These are phyloP conservation scores for Turritopsis rubra DNA, from an alignment of 30 jellyfish, hydroid and myxozoan genomes.

Conservation along the genomic window DNA sequence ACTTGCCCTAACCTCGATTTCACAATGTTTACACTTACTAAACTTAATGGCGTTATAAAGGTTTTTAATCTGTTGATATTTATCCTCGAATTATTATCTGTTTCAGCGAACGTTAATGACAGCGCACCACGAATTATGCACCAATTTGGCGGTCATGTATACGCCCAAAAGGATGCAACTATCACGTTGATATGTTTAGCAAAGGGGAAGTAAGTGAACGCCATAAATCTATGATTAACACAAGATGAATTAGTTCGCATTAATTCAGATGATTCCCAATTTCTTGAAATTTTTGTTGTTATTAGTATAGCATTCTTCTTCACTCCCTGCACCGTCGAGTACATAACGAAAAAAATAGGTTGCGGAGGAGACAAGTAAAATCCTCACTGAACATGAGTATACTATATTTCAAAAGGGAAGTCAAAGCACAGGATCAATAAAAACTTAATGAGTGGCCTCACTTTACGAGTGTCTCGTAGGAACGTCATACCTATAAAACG, in stretches of 20 bases:
- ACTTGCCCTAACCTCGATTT: not conserved
- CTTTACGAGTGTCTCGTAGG: no score
- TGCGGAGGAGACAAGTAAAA: no score
- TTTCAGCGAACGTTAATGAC: not conserved
- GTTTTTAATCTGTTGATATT: not conserved
- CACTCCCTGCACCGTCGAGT: no score
- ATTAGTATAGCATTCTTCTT: no score
- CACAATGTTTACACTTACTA: not conserved
- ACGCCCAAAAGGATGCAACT: constrained; percentile 7
- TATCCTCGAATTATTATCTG: not conserved
- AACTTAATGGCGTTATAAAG: not conserved
- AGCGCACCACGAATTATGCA: not conserved
- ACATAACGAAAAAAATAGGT: no score
- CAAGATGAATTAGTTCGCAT: not conserved
- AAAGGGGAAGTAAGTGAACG: constrained; percentile 18
- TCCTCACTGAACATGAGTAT: no score
- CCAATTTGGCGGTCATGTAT: not conserved
- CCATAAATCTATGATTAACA: not conserved
- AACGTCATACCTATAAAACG: no score
- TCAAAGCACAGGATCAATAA: no score
- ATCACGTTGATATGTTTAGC: constrained; percentile 9
- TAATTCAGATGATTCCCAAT: not conserved
- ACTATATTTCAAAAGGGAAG: no score
- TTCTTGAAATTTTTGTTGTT: not conserved
- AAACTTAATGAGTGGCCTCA: no score